Base-by-base conservation (phyloP, 2,113 vertebrate genomes). In the Alethe diademata region DNA sequence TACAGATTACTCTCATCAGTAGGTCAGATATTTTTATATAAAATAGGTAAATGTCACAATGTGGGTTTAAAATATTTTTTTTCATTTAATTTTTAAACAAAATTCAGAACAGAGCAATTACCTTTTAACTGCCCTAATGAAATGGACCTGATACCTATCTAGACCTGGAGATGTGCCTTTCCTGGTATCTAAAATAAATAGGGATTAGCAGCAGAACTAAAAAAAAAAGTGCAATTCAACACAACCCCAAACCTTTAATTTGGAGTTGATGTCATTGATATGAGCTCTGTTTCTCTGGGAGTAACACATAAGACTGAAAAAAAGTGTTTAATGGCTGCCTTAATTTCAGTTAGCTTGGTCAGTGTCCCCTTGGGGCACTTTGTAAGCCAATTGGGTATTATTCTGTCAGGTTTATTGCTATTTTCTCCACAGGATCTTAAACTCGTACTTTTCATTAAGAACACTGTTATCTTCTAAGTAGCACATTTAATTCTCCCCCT, bases 371-470 rank as follows among this genome's bases (percentile, higher is more conserved):
- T 58, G 85, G 25, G 1, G 3, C 31, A 17, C 7, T 94, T 74
- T 57, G 35, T 51, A 82, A 95, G 29, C n/a, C 54, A 2, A 40
- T 29, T 15, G 33, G 60, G 43, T 56, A 88, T 73, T 79, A 78
- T 71, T 43, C 64, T 81, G 45, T 78, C 87, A 87, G 53, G 20
- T 70, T 89, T 94, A 88, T 58, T 67, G 64, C 29, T 95, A 11
- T 80, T 88, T 86, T 78, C 81, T 87, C 90, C 40, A 51, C 12
- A 78, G 61, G 71, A 80, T 57, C 14, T 90, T 61, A 15, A 60
- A 29, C 58, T 90, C 64, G 6, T 69, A 64, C 64, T 96, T 97
- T 97, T 91, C 71, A 78, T 86, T 93, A 97, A 81, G 79, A 92
- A 57, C 31, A 40, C 16, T 65, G 40, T 95, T 96, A 88, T 80